These are phyloP conservation scores for Adela reaumurella DNA, from an alignment of 2,888 invertebrate species.

Conservation along the genomic window DNA sequence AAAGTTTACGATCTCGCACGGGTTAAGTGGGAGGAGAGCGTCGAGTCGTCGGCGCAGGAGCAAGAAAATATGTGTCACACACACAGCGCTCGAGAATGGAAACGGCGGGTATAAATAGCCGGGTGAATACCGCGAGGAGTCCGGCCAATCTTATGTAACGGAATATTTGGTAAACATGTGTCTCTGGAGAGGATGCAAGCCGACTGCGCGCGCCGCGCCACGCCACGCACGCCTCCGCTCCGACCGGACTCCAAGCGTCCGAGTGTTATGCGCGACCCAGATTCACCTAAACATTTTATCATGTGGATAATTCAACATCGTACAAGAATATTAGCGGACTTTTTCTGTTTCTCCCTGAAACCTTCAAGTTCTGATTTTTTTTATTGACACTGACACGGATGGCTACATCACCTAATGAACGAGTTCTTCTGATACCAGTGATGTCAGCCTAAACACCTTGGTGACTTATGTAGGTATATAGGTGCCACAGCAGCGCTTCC, in stretches of 20 bases:
- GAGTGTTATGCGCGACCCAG: too few species aligned
- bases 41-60: conserved; percentile 30
- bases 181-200: neutral
- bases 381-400: too few species aligned
- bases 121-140: conserved; percentile 25
- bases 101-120: conserved; percentile 44
- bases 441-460: too few species aligned
- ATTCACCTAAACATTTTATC: too few species aligned
- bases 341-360: too few species aligned
- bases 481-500: too few species aligned
- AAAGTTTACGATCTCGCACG: neutral
- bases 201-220: neutral
- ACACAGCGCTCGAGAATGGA: conserved; percentile 34
- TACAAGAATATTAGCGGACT: too few species aligned
- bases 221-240: neutral
- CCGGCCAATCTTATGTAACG: conserved; percentile 34
- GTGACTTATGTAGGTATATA: too few species aligned
- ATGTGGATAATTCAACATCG: too few species aligned
- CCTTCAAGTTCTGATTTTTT: too few species aligned
- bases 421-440: too few species aligned
- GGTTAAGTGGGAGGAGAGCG: neutral
- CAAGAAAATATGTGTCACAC: conserved; percentile 37
- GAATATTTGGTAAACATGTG: conserved; percentile 36
- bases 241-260: neutral
- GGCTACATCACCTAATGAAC: too few species aligned